Evolutionary conservation across 2,888 invertebrate genomes (phyloP).

Genomic region (Aleiodes leptofemur): DNA sequence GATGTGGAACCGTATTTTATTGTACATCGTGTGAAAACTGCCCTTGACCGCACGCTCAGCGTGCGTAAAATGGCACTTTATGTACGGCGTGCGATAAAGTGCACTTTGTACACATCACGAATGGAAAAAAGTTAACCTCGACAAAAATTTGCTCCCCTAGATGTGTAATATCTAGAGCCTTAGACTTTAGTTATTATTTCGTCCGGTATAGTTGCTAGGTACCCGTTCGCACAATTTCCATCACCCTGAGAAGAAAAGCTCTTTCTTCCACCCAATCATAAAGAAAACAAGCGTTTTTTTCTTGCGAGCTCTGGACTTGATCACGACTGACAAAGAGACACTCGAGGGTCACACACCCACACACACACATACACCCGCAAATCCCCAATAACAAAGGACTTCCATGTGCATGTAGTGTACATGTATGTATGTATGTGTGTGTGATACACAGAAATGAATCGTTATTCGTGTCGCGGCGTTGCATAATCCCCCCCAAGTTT

Average conservation of each 20-base stretch:
- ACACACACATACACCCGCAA: constrained; percentile 1
- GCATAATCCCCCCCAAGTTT: constrained; percentile 59
- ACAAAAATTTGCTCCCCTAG: not conserved
- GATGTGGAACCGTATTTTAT: too few species aligned
- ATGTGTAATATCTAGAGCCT: too few species aligned
- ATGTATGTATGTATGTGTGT: not conserved
- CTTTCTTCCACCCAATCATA: not conserved
- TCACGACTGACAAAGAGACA: constrained; percentile 48
- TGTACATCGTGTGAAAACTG: too few species aligned
- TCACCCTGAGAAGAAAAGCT: not conserved
- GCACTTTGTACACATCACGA: too few species aligned
- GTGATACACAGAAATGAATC: constrained; percentile 47
- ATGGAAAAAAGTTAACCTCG: too few species aligned
- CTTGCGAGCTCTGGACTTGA: constrained; percentile 34
- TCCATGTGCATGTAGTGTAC: constrained; percentile 43
- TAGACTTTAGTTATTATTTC: too few species aligned
- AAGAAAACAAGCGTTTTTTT: constrained; percentile 31
- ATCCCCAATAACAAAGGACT: constrained; percentile 24
- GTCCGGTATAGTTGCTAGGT: too few species aligned
- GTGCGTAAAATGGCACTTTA: too few species aligned
- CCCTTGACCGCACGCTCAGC: too few species aligned
- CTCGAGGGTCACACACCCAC: constrained; percentile 23
- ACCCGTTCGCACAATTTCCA: too few species aligned
- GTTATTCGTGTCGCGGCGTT: constrained; percentile 60
- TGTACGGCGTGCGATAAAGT: too few species aligned